Evolutionary conservation across 37 sponge, comb jelly and placozoan species (phyloP), one percentile per base, ranked within the genome.

Genomic region (Dysidea cf. avara): DNA sequence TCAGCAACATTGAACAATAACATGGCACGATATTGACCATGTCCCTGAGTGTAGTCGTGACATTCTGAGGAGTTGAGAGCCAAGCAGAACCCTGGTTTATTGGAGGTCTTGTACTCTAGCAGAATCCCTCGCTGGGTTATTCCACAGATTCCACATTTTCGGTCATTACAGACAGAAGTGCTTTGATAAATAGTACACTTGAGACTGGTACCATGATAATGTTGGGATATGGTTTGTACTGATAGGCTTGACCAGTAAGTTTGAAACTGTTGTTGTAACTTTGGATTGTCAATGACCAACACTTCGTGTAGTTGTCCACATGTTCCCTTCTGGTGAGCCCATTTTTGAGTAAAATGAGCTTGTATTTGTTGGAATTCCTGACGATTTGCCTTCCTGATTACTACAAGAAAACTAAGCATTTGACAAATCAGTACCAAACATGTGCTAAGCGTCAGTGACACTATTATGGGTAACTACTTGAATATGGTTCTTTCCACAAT

Each of bases 31-130:
- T 91, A 70, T 18, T 11, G 13, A 37, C 51, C 38, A 40, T 16
- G 3, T 2, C 92, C 87, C 33, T 64, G 60, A n/a, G 92, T 92
- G 69, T 92, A 92, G 57, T 86, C 81, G 39, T 92, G 92, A 36
- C 87, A 83, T 39, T 86, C 83, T 25, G 87, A 86, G 29, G 87
- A 83, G 26, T 92, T 80, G 1, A 77, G 81, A n/a, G 92, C 87
- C 20, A 92, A 51, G 59, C 86, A 92, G 59, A 92, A 86, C 13
- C 87, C 87, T 20, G 66, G 52, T 35, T 87, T 87, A 49, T 86
- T 72, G 26, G 35, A 63, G 0, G 77, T 74, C 12, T 83, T 78
- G 18, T 39, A 54, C 18, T n/a, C 7, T 2, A 35, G 65, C 11
- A 70, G 60, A 48, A 92, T 76, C 16, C 92, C 92, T 0, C 1